Evolutionary conservation across 2,113 vertebrate genomes (phyloP).

Genomic region (Aegithalos caudatus): DNA sequence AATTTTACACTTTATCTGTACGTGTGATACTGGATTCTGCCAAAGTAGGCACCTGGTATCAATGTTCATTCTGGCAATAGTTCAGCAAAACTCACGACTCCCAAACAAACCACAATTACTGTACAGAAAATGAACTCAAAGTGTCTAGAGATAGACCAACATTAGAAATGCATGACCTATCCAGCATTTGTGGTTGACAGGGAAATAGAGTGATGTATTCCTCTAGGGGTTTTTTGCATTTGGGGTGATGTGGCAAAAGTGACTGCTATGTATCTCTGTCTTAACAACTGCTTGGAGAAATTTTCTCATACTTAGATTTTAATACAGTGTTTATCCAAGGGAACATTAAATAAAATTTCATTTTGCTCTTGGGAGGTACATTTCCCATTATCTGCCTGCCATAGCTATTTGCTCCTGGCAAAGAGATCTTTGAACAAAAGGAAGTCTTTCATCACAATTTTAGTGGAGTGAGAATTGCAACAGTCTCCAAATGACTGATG

Average conservation of each 20-base stretch:
- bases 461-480: not conserved
- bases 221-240: not conserved
- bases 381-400: constrained; percentile 11
- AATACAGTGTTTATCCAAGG: not conserved
- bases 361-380: constrained; percentile 13
- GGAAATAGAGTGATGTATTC: not conserved
- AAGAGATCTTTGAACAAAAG: constrained; percentile 6
- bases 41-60: constrained; percentile 72
- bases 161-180: not conserved
- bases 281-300: not conserved
- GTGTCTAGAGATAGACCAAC: not conserved
- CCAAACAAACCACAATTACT: constrained; percentile 8
- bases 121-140: not conserved
- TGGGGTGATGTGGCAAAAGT: not conserved
- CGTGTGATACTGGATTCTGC: constrained; percentile 70
- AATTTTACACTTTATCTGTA: constrained; percentile 73
- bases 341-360: constrained; percentile 26
- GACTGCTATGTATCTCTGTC: not conserved
- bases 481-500: not conserved
- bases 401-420: constrained; percentile 33
- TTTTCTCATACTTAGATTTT: not conserved
- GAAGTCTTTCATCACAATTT: constrained; percentile 22
- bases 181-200: not conserved
- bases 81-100: constrained; percentile 59
- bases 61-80: constrained; percentile 62